Evolutionary conservation across 2,797 vertebrate species (phyloP), one percentile per base, ranked within the genome.

Genomic region (Loris lydekkerianus): DNA sequence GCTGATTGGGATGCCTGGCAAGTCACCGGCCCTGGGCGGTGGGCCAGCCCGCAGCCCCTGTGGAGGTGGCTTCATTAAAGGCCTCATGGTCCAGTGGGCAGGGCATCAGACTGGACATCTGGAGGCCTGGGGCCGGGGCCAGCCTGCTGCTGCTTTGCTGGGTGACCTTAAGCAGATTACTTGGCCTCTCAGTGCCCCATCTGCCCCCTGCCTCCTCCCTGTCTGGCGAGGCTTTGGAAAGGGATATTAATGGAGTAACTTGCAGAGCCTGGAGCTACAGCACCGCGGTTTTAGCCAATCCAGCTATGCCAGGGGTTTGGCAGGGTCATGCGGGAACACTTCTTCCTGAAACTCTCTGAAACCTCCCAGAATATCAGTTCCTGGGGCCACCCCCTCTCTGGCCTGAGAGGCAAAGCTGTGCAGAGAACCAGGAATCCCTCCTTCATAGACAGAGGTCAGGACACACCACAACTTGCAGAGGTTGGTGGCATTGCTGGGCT

Each of bases 31-130:
- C 95, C 97, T 25, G 97, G 97, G 97, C 97, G 1, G 84, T 49
- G 46, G 96, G 97, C 97, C 97, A 98, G 96, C 89, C 94, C 31
- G 10, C 75, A 97, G 95, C 90, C 96, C 94, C 97, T 80, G 88
- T 4, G 94, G 97, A 98, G 97, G 97, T 97, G 96, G 95, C 97
- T 97, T 98, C 97, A 98, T 97, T 97, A 98, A 97, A 97, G 97
- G 95, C 88, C 93, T 97, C 97, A 98, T 97, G 97, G 97, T 98
- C 97, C 97, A 98, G 91, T 97, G 89, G 97, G 93, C 97, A 98
- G 96, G 94, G 95, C 97, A 96, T 97, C 96, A 97, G 96, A 97
- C 94, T 96, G 96, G 97, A 97, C 97, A 98, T 97, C 97, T 98
- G 97, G 97, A 98, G 93, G 91, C 89, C 94, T 97, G 97, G 97